phyloP scores from a whole-genome alignment of 2,888 invertebrate species.

The Darwinula stevensoni region DNA sequence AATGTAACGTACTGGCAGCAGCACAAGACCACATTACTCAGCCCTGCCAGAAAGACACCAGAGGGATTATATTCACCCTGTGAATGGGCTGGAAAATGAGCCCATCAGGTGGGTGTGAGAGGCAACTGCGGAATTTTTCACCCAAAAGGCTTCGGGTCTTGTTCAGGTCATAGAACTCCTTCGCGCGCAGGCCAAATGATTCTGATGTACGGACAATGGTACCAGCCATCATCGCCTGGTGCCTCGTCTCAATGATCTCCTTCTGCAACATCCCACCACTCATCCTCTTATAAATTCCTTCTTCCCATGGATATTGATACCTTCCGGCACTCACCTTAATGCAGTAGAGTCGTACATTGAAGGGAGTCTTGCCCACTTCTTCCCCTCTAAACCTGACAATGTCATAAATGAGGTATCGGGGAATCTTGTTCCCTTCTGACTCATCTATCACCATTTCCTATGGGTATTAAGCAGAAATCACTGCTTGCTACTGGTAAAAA shows the following conservation, averaged over 20 bases:
- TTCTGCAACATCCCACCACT: no score
- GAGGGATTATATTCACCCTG: no score
- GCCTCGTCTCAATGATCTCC: conserved; percentile 25
- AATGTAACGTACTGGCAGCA: no score
- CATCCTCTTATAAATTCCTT: no score
- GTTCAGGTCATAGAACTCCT: conserved; percentile 65
- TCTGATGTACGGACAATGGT: conserved; percentile 40
- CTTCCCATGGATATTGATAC: no score
- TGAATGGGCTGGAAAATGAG: conserved; percentile 91
- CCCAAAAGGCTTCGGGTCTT: conserved; percentile 31
- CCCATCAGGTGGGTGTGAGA: conserved; percentile 88
- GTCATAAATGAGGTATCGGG: conserved; percentile 81
- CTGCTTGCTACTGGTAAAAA: no score
- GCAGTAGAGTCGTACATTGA: conserved; percentile 41
- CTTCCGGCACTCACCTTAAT: no score
- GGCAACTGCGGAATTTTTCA: conserved; percentile 50
- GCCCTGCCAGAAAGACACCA: no score
- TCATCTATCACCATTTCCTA: conserved; percentile 94
- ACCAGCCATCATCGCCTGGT: conserved; percentile 40
- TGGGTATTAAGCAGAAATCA: no score
- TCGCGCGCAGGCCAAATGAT: conserved; percentile 65
- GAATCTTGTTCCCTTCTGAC: conserved; percentile 35
- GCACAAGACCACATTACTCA: no score
- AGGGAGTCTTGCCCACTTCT: conserved; percentile 42
- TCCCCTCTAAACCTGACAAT: conserved; percentile 50